Conservation (phyloP, 2,797 vertebrate genomes). For the Mormyrus hasselquistii region DNA sequence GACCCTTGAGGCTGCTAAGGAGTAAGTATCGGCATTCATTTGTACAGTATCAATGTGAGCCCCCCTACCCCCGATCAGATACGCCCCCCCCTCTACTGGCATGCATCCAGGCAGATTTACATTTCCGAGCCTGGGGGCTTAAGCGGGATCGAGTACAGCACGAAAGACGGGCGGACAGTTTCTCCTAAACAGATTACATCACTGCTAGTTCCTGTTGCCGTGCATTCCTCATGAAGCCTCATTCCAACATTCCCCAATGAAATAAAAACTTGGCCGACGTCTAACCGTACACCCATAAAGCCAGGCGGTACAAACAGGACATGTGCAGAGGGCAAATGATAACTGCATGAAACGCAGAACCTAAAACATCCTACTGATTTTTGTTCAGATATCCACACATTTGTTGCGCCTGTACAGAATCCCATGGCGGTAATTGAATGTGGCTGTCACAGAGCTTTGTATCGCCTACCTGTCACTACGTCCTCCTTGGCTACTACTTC, state of each 20-base stretch:
- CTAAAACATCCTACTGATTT: neutral
- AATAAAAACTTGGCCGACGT: neutral
- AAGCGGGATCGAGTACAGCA: constrained; percentile 53
- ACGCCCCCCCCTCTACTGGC: constrained; percentile 43
- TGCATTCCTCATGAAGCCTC: neutral
- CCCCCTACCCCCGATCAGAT: neutral
- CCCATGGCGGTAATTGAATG: neutral
- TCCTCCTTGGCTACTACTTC: constrained; percentile 34
- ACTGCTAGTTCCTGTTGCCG: neutral
- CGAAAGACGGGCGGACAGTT: constrained; percentile 41
- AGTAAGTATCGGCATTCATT: neutral
- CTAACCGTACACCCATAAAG: neutral
- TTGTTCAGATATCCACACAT: neutral
- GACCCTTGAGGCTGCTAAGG: neutral
- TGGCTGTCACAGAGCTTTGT: neutral
- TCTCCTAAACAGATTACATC: constrained; percentile 25
- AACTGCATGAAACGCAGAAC: neutral
- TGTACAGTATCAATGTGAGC: constrained; percentile 30
- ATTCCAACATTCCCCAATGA: neutral
- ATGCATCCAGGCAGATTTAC: constrained; percentile 57
- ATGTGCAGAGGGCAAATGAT: neutral
- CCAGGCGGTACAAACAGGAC: neutral
- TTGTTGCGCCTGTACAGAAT: neutral
- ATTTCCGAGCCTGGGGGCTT: constrained; percentile 62
- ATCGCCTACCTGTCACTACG: constrained; percentile 49